Evolutionary conservation across 2,888 invertebrate genomes (phyloP).

Genomic region (Thera britannica): DNA sequence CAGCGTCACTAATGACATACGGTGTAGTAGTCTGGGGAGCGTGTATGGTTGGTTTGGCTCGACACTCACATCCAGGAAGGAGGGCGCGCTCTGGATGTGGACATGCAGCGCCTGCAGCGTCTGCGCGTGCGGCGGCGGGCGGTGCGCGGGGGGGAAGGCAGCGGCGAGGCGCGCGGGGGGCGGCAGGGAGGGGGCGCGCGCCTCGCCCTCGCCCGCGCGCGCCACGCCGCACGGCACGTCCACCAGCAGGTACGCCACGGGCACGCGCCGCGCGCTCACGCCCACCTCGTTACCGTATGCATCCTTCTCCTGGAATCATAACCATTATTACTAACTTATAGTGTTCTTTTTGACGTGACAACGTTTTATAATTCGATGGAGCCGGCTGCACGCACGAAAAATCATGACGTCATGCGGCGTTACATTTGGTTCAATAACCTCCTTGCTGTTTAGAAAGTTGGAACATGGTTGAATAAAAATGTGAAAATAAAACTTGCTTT

Average conservation of each 20-base stretch:
- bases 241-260: constrained; percentile 98
- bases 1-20: no score
- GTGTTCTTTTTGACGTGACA: no score
- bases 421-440: no score
- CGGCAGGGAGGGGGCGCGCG: constrained; percentile 34
- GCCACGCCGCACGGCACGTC: constrained; percentile 97
- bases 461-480: no score
- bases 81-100: constrained; percentile 59
- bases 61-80: constrained; percentile 83
- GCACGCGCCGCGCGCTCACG: constrained; percentile 95
- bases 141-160: constrained; percentile 70
- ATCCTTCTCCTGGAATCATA: constrained; percentile 93
- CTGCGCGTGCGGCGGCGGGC: constrained; percentile 64
- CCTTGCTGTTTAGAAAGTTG: no score
- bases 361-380: no score
- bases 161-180: constrained; percentile 51
- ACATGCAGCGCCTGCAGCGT: constrained; percentile 67
- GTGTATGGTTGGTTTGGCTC: no score
- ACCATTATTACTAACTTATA: no score
- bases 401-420: no score
- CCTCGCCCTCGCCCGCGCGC: constrained; percentile 82
- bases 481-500: no score
- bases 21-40: not conserved
- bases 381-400: no score
- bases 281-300: constrained; percentile 98